Conservation (phyloP, 2,113 vertebrate species). For the Rhinoderma darwinii region DNA sequence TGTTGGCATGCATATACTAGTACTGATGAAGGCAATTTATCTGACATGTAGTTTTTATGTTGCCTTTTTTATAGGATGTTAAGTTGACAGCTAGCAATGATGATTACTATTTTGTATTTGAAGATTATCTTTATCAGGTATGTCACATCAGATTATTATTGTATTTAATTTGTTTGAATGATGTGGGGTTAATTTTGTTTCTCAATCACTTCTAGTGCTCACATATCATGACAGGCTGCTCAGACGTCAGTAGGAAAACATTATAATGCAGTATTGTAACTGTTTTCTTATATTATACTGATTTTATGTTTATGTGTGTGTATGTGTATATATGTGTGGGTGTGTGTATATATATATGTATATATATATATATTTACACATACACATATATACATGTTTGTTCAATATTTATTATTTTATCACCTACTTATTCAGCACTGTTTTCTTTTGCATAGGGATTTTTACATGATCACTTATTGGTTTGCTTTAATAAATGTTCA, state of each 20-base stretch:
- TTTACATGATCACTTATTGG: too few species aligned
- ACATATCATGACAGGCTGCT: not conserved
- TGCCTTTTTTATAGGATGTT: constrained; percentile 82
- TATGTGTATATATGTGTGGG: too few species aligned
- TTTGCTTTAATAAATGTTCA: too few species aligned
- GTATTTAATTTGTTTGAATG: not conserved
- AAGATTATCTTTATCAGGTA: constrained; percentile 98
- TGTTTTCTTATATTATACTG: too few species aligned
- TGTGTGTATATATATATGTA: too few species aligned
- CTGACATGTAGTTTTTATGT: not conserved
- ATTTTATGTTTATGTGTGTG: too few species aligned
- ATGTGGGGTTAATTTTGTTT: not conserved
- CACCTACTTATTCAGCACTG: too few species aligned
- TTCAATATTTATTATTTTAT: too few species aligned
- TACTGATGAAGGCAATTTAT: not conserved
- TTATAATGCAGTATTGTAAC: too few species aligned
- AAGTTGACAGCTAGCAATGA: constrained; percentile 98
- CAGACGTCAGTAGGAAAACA: not conserved
- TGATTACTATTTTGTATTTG: constrained; percentile 99
- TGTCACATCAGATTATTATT: constrained; percentile 57
- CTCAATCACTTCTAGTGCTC: not conserved
- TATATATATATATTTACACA: too few species aligned
- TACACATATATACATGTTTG: too few species aligned
- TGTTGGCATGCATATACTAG: not conserved
- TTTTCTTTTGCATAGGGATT: not conserved